Conservation (phyloP, 2,113 vertebrate species). For the Neodon shergylaensis region DNA sequence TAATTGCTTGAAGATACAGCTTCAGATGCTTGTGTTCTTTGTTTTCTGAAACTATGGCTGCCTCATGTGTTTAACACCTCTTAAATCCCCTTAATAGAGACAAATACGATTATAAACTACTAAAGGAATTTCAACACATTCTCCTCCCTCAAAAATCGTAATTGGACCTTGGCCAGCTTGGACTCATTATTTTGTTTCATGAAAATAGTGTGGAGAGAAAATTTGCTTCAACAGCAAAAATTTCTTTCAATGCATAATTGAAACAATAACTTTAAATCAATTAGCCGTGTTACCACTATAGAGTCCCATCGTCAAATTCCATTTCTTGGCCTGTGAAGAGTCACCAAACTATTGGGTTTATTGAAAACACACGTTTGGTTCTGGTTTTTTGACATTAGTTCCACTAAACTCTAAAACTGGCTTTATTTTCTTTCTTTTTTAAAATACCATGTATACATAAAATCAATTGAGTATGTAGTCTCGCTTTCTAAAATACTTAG, state of each 20-base stretch:
- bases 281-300: conserved; percentile 3
- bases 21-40: background rate
- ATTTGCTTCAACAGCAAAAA: conserved; percentile 29
- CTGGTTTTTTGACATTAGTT: conserved; percentile 11
- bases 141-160: background rate
- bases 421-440: background rate
- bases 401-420: background rate
- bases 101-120: background rate
- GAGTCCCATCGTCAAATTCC: conserved; percentile 8
- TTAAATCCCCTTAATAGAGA: conserved; percentile 10
- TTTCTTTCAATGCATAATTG: conserved; percentile 27
- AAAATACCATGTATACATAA: background rate
- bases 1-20: background rate
- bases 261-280: conserved; percentile 42
- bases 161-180: background rate
- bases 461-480: background rate
- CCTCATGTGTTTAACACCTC: background rate
- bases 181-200: conserved; percentile 18
- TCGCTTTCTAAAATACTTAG: background rate
- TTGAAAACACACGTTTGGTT: conserved; percentile 46
- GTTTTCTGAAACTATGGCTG: background rate
- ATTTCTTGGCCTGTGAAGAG: background rate
- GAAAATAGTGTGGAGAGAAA: background rate
- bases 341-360: conserved; percentile 29
- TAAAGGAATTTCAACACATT: background rate